These are phyloP conservation scores for Anguilla obscura DNA, from an alignment of 2,797 vertebrate species.

Conservation along the genomic window DNA sequence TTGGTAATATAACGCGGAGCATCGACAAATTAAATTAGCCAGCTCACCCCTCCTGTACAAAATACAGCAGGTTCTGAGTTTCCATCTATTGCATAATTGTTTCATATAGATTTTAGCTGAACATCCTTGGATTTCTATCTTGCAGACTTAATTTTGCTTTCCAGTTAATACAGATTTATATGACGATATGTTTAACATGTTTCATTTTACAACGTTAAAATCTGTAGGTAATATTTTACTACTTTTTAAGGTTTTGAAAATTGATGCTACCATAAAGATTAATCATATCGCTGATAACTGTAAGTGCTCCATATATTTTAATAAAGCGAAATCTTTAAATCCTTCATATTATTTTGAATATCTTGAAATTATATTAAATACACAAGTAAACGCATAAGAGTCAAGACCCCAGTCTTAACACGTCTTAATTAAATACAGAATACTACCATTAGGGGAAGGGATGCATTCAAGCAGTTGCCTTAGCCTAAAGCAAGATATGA, in stretches of 20 bases:
- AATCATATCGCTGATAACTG: neutral
- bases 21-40: constrained; percentile 5
- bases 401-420: neutral
- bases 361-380: neutral
- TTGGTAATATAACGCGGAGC: neutral
- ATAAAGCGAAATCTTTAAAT: neutral
- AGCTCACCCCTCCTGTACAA: neutral
- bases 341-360: neutral
- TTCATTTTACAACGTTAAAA: neutral
- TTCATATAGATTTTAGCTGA: constrained; percentile 14
- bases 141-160: neutral
- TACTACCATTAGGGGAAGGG: neutral
- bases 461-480: neutral
- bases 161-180: neutral
- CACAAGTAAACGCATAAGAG: neutral
- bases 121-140: neutral
- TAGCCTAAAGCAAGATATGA: neutral
- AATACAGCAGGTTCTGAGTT: constrained; percentile 12
- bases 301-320: neutral
- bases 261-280: neutral
- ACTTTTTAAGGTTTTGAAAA: constrained; percentile 4
- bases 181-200: neutral
- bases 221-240: neutral
- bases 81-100: constrained; percentile 22
- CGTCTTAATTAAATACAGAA: neutral